These are phyloP conservation scores for Synanceia verrucosa DNA, from an alignment of 2,797 vertebrate genomes.

Conservation along the genomic window DNA sequence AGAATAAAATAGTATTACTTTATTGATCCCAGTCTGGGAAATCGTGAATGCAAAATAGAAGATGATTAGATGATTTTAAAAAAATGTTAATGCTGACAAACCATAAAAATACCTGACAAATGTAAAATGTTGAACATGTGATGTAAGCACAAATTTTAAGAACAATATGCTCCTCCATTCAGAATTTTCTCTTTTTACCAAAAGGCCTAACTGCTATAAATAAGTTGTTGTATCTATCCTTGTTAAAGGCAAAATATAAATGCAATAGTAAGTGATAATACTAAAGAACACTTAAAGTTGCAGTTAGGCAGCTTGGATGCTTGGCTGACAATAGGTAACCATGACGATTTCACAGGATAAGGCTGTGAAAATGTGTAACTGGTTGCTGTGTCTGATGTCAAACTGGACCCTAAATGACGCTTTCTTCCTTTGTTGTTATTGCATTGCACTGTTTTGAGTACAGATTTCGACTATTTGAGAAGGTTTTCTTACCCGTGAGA, in stretches of 20 bases:
- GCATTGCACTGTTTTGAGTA: not conserved
- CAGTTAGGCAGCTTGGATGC: not conserved
- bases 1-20: too few relatives aligned
- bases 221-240: not conserved
- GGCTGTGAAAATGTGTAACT: not conserved
- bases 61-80: conserved; percentile 19
- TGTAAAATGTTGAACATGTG: not conserved
- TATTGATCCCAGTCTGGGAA: too few relatives aligned
- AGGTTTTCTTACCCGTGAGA: not conserved
- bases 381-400: not conserved
- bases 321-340: not conserved
- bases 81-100: conserved; percentile 5
- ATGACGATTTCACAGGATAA: not conserved
- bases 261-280: not conserved
- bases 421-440: not conserved
- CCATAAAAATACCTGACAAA: not conserved
- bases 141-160: not conserved
- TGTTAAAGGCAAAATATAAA: conserved; percentile 7
- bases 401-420: not conserved
- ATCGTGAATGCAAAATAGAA: too few relatives aligned
- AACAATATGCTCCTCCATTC: not conserved
- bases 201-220: not conserved
- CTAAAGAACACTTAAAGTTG: not conserved
- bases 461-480: not conserved
- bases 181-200: not conserved